Conservation (phyloP, 2,888 invertebrate genomes). For the Microctonus hyperodae region DNA sequence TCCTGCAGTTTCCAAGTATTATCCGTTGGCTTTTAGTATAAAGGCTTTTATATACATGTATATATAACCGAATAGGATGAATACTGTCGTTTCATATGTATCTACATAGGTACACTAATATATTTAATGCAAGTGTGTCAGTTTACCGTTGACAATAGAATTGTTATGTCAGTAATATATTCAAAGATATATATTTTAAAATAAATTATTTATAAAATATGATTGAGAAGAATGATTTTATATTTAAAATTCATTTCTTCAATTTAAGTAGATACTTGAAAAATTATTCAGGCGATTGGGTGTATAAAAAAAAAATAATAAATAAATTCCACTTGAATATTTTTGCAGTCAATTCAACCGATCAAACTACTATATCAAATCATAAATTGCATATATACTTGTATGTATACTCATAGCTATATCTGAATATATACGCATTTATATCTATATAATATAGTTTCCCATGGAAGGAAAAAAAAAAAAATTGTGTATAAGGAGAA, state of each 20-base stretch:
- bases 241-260: too few relatives aligned
- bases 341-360: background rate
- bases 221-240: too few relatives aligned
- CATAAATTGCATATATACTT: background rate
- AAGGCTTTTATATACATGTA: background rate
- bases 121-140: background rate
- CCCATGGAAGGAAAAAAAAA: conserved; percentile 13
- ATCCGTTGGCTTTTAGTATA: conserved; percentile 2
- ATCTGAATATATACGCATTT: background rate
- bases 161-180: background rate
- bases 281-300: background rate
- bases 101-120: too few relatives aligned
- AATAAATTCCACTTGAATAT: background rate
- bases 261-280: background rate
- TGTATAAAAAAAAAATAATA: background rate
- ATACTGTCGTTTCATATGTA: background rate
- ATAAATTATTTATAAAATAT: too few relatives aligned
- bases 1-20: conserved; percentile 10
- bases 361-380: background rate
- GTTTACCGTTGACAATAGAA: background rate
- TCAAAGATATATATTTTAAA: background rate
- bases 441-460: conserved; percentile 16
- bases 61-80: too few relatives aligned
- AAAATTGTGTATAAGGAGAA: background rate
- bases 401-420: background rate